phyloP scores from a whole-genome alignment of 2,797 vertebrate species.

The Gorsachius magnificus region DNA sequence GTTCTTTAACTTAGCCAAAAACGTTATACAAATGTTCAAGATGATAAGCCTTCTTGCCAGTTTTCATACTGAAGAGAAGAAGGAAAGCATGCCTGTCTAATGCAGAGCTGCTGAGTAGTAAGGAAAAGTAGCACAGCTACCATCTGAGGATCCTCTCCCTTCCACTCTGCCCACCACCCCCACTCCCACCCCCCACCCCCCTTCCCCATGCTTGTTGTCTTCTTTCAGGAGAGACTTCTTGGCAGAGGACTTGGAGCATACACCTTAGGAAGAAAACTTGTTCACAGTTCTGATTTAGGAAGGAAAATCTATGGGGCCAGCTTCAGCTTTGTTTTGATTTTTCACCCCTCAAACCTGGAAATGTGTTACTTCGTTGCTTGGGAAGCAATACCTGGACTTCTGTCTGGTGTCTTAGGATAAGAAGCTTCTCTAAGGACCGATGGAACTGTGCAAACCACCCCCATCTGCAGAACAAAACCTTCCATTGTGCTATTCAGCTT shows the following conservation, averaged over 20 bases:
- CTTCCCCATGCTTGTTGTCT: too few species aligned
- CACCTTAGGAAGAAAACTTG: background rate
- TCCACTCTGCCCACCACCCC: background rate
- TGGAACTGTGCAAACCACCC: background rate
- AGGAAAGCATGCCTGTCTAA: background rate
- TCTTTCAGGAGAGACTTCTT: background rate
- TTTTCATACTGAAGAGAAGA: background rate
- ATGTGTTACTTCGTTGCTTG: background rate
- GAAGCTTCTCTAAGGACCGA: background rate
- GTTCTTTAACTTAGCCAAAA: background rate
- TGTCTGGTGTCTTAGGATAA: background rate
- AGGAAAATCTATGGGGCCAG: background rate
- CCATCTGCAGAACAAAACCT: background rate
- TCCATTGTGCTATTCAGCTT: background rate
- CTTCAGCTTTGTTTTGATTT: background rate
- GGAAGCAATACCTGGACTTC: background rate
- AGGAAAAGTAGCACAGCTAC: background rate
- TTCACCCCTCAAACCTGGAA: background rate
- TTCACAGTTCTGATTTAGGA: background rate
- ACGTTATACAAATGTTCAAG: background rate
- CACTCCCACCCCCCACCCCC: too few species aligned
- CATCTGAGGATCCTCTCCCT: background rate
- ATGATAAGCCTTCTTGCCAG: background rate
- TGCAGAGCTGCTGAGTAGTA: background rate
- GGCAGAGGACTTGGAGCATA: background rate